Evolutionary conservation across 2,797 vertebrate species (phyloP), one percentile per base, ranked within the genome.

Genomic region (Sitta carolinensis): DNA sequence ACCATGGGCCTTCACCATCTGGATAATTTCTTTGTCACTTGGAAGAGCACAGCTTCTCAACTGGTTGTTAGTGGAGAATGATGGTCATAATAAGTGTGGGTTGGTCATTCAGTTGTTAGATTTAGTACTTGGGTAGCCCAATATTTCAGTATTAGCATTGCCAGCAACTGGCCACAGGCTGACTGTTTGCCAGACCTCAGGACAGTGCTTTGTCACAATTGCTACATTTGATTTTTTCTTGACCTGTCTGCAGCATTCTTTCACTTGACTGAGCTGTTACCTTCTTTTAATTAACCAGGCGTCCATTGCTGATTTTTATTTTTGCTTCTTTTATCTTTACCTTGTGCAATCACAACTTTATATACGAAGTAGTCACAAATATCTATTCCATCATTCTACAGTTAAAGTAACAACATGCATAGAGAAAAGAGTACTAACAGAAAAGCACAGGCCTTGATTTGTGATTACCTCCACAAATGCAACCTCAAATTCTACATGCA

Each of bases 381-480:
- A 62, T 54, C 25, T 87, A 25, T 48, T 82, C 10, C 54, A 12
- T 79, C 8, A 20, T 67, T 58, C 47, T 76, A 32, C 13, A 38
- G 14, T 17, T 26, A 51, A 38, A 17, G 1, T 13, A 63, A 55
- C 2, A 16, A 45, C 0, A 3, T 13, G 3, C 4, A 9, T 1
- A 48, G 15, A 54, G 63, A 55, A 69, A 47, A 42, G 43, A 45
- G 4, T 14, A 10, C 30, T 17, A 3, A 7, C 26, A 36, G 19
- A 16, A 63, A 55, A 84, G 29, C 11, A 64, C 42, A 57, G 38
- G 12, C 13, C 34, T 77, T 84, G 34, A 76, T 42, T 64, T 64
- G 30, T 40, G 19, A 5, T 27, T 32, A 26, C 2, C 5, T 43
- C 22, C 42, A 45, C 22, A 87, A 63, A 40, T 48, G 5, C 42